A percentile compares a stretch with the other conserved stretches of the same genome.
Evolutionary conservation across 2,888 invertebrate genomes (phyloP).

Genomic region (Nephrotoma flavescens): DNA sequence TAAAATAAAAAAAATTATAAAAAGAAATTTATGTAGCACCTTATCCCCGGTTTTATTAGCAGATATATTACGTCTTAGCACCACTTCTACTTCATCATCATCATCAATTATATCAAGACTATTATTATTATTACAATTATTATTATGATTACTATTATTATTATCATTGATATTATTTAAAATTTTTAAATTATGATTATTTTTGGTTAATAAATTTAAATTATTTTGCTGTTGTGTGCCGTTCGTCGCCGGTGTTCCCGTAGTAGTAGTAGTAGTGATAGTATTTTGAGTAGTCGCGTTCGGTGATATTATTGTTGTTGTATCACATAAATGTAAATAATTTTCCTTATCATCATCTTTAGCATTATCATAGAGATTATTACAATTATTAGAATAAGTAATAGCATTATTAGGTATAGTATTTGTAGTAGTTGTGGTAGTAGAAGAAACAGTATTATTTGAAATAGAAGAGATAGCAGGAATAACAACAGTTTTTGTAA

Average conservation of each 20-base stretch:
- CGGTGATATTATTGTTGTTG: neutral
- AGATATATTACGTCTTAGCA: constrained; percentile 16
- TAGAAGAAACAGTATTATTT: neutral
- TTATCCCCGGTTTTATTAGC: constrained; percentile 16
- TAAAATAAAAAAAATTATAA: neutral
- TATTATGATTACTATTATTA: constrained; percentile 2
- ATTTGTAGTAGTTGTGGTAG: neutral
- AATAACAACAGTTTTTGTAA: neutral
- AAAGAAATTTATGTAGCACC: constrained; percentile 8
- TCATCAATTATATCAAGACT: constrained; percentile 13
- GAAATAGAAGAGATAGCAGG: neutral
- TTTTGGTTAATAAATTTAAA: neutral
- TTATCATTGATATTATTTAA: constrained; percentile 5
- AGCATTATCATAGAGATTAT: constrained; percentile 5
- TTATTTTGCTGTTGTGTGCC: neutral
- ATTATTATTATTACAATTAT: constrained; percentile 5
- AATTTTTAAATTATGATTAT: constrained; percentile 2
- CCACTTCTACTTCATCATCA: constrained; percentile 16
- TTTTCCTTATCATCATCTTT: constrained; percentile 3
- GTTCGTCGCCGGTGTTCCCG: neutral
- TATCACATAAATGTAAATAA: constrained; percentile 5
- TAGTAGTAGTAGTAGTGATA: constrained; percentile 9
- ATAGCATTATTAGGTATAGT: neutral
- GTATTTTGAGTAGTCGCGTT: neutral
- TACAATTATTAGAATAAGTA: neutral